Conservation (phyloP, 2,797 vertebrate genomes). For the Lophotriccus pileatus region DNA sequence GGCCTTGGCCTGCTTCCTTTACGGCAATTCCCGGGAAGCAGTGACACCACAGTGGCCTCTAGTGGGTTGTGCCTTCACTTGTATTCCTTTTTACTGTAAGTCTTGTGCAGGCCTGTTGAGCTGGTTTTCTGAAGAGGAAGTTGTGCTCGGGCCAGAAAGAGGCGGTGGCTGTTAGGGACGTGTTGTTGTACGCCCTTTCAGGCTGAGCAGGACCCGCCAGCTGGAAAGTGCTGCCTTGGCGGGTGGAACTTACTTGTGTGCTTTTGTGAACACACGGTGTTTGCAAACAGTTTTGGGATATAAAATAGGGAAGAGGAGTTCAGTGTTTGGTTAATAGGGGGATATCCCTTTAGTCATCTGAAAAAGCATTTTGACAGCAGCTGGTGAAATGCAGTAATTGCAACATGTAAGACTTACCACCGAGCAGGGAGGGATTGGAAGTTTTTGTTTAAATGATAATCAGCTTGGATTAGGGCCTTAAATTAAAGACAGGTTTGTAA, state of each 20-base stretch:
- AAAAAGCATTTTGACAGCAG: background rate
- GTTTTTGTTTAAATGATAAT: background rate
- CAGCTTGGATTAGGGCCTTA: background rate
- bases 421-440: background rate
- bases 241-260: accelerated
- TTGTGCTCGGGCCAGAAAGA: background rate
- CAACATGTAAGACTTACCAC: accelerated
- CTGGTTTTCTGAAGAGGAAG: background rate
- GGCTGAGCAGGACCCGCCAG: background rate
- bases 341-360: background rate
- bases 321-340: background rate
- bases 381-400: background rate
- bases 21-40: background rate
- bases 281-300: background rate
- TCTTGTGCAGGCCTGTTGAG: background rate
- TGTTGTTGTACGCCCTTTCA: background rate
- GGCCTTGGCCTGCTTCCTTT: background rate
- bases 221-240: background rate
- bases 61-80: background rate
- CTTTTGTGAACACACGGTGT: background rate
- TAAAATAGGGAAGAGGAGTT: background rate
- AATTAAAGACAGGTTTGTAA: background rate
- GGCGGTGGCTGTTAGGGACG: background rate
- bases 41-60: background rate
- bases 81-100: background rate